These are phyloP conservation scores for Conops quadrifasciatus DNA, from an alignment of 2,888 invertebrate species.

Conservation along the genomic window DNA sequence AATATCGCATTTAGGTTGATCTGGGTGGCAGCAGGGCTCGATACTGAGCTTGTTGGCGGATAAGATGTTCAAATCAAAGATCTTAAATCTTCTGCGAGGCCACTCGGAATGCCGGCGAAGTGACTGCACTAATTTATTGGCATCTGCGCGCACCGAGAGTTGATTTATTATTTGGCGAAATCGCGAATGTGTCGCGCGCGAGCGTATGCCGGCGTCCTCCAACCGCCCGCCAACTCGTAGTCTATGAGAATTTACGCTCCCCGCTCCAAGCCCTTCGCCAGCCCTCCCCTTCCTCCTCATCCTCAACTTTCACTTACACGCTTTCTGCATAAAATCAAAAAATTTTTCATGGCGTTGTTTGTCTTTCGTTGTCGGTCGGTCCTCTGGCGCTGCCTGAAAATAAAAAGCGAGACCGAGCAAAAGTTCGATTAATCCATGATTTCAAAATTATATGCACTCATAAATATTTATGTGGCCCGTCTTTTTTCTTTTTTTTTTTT, in stretches of 20 bases:
- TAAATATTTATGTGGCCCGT: constrained; percentile 41
- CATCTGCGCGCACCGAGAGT: constrained; percentile 2
- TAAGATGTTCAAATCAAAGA: constrained; percentile 1
- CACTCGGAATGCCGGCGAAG: not conserved
- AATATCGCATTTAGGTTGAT: not conserved
- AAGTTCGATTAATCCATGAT: constrained; percentile 43
- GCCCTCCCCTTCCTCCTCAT: not conserved
- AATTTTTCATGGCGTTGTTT: constrained; percentile 33
- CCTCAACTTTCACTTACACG: constrained; percentile 3
- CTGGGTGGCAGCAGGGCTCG: not conserved
- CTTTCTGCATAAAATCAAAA: constrained; percentile 37
- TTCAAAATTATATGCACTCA: constrained; percentile 43
- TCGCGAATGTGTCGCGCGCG: constrained; percentile 19
- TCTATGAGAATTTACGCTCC: not conserved
- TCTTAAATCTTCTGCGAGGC: constrained; percentile 9
- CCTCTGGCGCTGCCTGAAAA: not conserved
- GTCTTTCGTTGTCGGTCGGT: constrained; percentile 9
- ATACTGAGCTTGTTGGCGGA: constrained; percentile 27
- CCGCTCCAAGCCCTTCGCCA: not conserved
- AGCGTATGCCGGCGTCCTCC: not conserved
- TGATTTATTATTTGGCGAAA: constrained; percentile 27
- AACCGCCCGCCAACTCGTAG: not conserved
- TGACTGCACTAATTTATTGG: constrained; percentile 23
- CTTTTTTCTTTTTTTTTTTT: constrained; percentile 21
- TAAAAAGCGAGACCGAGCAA: constrained; percentile 17